These are phyloP conservation scores for Boloria selene DNA, from an alignment of 2,888 invertebrate genomes.

Conservation along the genomic window DNA sequence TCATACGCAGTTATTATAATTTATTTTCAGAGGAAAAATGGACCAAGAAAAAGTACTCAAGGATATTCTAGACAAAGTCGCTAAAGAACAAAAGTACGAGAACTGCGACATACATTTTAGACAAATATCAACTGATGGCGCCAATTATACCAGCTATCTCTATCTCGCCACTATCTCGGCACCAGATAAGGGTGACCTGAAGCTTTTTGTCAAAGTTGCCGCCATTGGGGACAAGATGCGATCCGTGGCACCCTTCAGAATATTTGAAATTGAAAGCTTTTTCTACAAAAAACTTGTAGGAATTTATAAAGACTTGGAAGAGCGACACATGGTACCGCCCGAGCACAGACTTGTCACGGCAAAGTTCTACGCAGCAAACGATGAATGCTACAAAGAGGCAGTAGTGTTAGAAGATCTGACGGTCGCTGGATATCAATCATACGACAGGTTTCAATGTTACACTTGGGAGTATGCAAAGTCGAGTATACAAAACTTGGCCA, in stretches of 20 bases:
- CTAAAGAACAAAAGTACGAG: constrained; percentile 45
- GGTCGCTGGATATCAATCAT: constrained; percentile 42
- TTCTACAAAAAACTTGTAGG: constrained; percentile 44
- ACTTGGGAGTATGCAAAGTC: constrained; percentile 50
- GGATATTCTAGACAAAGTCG: constrained; percentile 46
- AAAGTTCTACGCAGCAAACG: constrained; percentile 42
- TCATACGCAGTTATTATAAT: too few relatives aligned
- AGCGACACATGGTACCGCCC: constrained; percentile 39
- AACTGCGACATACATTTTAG: constrained; percentile 44
- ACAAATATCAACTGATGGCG: constrained; percentile 51
- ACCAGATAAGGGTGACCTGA: constrained; percentile 40
- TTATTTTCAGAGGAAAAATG: constrained; percentile 9
- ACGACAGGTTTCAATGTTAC: constrained; percentile 46
- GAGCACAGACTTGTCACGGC: constrained; percentile 46
- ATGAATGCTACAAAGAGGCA: constrained; percentile 40
- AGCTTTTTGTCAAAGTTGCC: constrained; percentile 43
- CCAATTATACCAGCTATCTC: constrained; percentile 54
- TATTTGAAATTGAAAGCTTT: constrained; percentile 44
- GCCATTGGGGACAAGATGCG: constrained; percentile 42
- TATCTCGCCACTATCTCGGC: constrained; percentile 47
- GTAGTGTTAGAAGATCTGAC: constrained; percentile 50
- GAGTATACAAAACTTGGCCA: constrained; percentile 49
- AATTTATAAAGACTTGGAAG: constrained; percentile 43
- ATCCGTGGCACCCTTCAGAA: constrained; percentile 14
- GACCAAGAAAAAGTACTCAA: constrained; percentile 42